phyloP scores from a whole-genome alignment of 2,888 invertebrate species.

The Campaea margaritaria region DNA sequence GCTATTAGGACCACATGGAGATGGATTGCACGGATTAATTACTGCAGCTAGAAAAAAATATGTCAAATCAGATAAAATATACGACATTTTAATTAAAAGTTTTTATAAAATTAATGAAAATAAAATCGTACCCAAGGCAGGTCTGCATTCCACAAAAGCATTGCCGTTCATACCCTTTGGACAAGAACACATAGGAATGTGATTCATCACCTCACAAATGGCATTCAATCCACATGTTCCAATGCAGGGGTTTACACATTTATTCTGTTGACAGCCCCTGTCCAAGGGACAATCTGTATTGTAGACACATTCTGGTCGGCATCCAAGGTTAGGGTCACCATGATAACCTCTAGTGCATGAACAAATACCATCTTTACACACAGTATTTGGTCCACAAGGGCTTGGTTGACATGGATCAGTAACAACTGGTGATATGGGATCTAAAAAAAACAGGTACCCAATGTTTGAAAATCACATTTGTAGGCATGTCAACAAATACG shows the following conservation, averaged over 20 bases:
- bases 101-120: too few species aligned
- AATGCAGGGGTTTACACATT: conserved; percentile 90
- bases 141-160: conserved; percentile 87
- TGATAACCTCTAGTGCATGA: conserved; percentile 86
- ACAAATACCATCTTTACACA: conserved; percentile 85
- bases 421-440: conserved; percentile 44
- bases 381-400: conserved; percentile 87
- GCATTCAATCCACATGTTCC: conserved; percentile 90
- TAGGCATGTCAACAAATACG: too few species aligned
- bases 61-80: neutral
- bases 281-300: conserved; percentile 88
- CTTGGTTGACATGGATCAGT: conserved; percentile 86
- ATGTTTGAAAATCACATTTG: neutral
- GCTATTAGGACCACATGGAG: conserved; percentile 92
- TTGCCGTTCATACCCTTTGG: conserved; percentile 88
- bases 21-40: conserved; percentile 89
- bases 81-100: neutral
- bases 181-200: conserved; percentile 89
- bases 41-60: conserved; percentile 56
- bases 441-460: conserved; percentile 48
- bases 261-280: conserved; percentile 88
- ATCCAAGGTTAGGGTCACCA: conserved; percentile 88
- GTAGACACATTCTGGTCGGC: conserved; percentile 89
- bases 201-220: conserved; percentile 89
- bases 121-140: conserved; percentile 73